Evolutionary conservation across 1,140 invertebrate genomes (phyloP), one percentile per base, ranked within the genome.

Genomic region (Aphelenchoides fujianensis): DNA sequence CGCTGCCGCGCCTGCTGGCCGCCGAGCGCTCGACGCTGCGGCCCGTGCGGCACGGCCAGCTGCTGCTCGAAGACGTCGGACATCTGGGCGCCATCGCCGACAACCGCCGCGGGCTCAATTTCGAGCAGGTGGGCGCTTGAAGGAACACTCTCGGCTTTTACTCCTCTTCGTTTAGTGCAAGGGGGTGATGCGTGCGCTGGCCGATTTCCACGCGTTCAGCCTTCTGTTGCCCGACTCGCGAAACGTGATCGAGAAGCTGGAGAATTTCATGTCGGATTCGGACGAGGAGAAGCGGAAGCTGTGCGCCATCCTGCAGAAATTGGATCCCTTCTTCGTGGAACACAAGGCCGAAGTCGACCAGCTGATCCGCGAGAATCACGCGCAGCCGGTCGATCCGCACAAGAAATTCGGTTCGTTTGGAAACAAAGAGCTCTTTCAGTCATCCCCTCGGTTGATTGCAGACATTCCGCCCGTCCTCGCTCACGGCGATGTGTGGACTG

Each of bases 111-210:
- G 55, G 55, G 5, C 23, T 59, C 5, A 59, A 59, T 59, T 23
- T 59, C 12, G 5, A 59, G 34, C 55, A 59, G 34, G 55, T 59
- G 34, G 5, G 5, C n/a, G n/a, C n/a, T 59, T 59, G 7, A 59
- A 5, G 41, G 5, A 59, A 59, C 23, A 12, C 41, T 48, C 23
- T 48, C 12, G 12, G 19, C 19, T 23, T 7, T 16, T 30, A 59
- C 5, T 59, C 5, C 12, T 59, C 5, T 59, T 59, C 23, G 5
- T 59, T 59, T 59, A 59, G 55, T 59, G 55, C 19, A 19, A 59
- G 34, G 7, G 5, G 28, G 55, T 59, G 27, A 23, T 59, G 28
- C 5, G 19, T 5, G 19, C 55, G 5, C 7, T 59, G 5, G 23
- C 55, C 28, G 19, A 59, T 23, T 59, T 59, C 34, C 55, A 59